Percentiles rank a stretch among this genome's conserved stretches.
These are phyloP conservation scores for Cyrtodaria siliqua DNA, from an alignment of 2,888 invertebrate species.

Conservation along the genomic window DNA sequence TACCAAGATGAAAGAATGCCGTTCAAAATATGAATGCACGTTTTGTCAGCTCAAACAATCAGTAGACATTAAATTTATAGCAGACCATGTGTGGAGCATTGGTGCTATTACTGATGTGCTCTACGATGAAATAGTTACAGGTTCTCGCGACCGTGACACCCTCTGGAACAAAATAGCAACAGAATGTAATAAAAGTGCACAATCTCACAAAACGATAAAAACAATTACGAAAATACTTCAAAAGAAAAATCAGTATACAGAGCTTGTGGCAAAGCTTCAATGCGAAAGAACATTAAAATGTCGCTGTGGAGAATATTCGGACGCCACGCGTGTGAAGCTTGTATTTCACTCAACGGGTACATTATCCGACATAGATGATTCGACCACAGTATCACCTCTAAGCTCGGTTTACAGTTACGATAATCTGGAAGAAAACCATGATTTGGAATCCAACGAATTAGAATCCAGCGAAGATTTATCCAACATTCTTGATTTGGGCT, in stretches of 20 bases:
- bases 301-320: not conserved
- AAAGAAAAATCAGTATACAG: not conserved
- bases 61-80: not conserved
- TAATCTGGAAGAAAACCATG: too few species aligned
- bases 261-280: not conserved
- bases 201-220: not conserved
- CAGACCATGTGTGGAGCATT: slow-evolving; percentile 3
- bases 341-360: too few species aligned
- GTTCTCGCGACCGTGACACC: not conserved
- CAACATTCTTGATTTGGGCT: too few species aligned
- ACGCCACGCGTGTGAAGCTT: not conserved
- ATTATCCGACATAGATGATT: not conserved
- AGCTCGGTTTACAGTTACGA: not conserved
- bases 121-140: not conserved
- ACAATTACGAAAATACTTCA: not conserved
- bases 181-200: slow-evolving; percentile 1
- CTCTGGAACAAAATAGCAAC: not conserved
- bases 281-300: not conserved
- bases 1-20: not conserved
- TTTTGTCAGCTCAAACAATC: not conserved
- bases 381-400: not conserved
- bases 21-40: not conserved
- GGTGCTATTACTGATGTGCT: not conserved
- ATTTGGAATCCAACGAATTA: too few species aligned
- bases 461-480: too few species aligned